Evolutionary conservation across 1,140 invertebrate species (phyloP).

Genomic region (Samia ricini): DNA sequence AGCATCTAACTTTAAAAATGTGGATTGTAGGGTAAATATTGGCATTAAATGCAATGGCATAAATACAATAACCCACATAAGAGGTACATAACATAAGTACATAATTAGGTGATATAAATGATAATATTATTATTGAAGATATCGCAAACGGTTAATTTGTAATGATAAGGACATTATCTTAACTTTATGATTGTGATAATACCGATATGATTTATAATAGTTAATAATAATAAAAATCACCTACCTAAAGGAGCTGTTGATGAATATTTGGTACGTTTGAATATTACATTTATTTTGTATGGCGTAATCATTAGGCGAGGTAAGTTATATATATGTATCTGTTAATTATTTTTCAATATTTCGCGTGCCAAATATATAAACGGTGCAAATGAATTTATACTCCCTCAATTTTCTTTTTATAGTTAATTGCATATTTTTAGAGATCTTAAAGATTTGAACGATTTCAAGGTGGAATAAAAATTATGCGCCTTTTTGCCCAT

Average conservation of each 20-base stretch:
- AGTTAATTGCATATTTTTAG: too few species aligned
- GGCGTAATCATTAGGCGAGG: conserved; percentile 14
- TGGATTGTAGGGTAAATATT: too few species aligned
- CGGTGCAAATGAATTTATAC: too few species aligned
- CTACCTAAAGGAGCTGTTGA: background rate
- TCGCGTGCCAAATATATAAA: too few species aligned
- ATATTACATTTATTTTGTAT: conserved; percentile 12
- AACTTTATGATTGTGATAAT: conserved; percentile 7
- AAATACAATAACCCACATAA: background rate
- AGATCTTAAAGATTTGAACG: too few species aligned
- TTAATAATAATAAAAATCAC: conserved; percentile 1
- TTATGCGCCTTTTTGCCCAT: too few species aligned
- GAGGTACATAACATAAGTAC: background rate
- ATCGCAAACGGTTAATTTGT: conserved; percentile 1
- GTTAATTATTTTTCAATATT: too few species aligned
- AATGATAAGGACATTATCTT: conserved; percentile 5
- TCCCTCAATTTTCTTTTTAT: too few species aligned
- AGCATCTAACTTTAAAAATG: too few species aligned
- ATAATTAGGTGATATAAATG: background rate
- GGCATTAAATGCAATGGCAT: background rate
- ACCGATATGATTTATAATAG: conserved; percentile 8
- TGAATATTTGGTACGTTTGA: conserved; percentile 3
- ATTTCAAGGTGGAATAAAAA: too few species aligned
- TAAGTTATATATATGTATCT: conserved; percentile 9
- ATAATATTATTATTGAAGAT: background rate